Evolutionary conservation across 2,113 vertebrate genomes (phyloP).

Genomic region (Coryphaenoides rupestris): DNA sequence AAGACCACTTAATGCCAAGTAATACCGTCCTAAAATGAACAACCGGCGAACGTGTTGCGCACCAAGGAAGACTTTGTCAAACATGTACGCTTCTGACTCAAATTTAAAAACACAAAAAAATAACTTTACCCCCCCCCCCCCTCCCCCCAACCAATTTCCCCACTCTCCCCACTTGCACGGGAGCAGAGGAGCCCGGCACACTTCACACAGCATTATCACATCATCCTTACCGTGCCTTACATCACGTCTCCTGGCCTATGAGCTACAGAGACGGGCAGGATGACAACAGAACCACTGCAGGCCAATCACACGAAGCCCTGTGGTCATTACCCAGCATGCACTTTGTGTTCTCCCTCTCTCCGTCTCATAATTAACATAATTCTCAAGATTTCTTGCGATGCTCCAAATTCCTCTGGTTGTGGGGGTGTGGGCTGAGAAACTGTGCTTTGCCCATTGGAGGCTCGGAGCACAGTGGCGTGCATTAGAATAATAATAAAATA

Average conservation of each 20-base stretch:
- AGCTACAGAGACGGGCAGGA: constrained; percentile 62
- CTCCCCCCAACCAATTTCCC: constrained; percentile 38
- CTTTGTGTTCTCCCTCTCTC: constrained; percentile 17
- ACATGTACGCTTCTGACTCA: not conserved
- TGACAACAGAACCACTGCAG: constrained; percentile 61
- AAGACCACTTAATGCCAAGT: no score
- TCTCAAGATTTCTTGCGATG: constrained; percentile 54
- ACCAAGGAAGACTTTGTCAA: not conserved
- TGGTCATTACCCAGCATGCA: constrained; percentile 48
- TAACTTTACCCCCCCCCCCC: constrained; percentile 33
- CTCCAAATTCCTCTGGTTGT: constrained; percentile 54
- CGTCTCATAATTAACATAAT: constrained; percentile 64
- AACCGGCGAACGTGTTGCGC: no score
- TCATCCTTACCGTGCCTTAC: constrained; percentile 67
- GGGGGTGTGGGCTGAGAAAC: constrained; percentile 47
- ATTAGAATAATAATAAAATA: constrained; percentile 35
- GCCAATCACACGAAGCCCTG: constrained; percentile 57
- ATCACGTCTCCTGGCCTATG: constrained; percentile 68
- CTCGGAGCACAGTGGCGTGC: constrained; percentile 46
- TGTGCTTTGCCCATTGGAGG: constrained; percentile 62
- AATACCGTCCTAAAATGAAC: no score
- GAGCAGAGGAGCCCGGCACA: constrained; percentile 54
- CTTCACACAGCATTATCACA: constrained; percentile 38
- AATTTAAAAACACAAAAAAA: not conserved
- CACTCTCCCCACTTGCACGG: constrained; percentile 14